phyloP scores from a whole-genome alignment of 2,797 vertebrate genomes.

The Muraenolepis orangiensis region DNA sequence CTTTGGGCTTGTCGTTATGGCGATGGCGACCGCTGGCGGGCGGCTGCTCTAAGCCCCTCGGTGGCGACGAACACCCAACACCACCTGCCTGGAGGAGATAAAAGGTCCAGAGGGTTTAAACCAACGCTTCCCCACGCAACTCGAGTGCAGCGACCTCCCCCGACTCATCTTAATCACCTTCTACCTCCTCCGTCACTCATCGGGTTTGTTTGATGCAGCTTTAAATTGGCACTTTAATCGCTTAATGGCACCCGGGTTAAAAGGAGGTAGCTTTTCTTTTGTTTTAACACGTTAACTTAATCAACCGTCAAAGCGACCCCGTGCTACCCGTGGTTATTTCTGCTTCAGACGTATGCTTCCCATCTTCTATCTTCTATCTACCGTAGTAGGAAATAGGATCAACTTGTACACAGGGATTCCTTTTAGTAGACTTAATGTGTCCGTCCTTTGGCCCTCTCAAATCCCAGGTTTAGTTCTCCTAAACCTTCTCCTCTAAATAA shows the following conservation, averaged over 20 bases:
- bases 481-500: background rate
- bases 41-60: background rate
- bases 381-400: background rate
- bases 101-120: background rate
- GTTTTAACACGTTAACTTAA: background rate
- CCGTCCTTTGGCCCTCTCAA: background rate
- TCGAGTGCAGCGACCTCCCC: background rate
- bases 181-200: background rate
- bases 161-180: background rate
- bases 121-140: background rate
- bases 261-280: background rate
- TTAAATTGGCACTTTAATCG: no score
- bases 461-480: background rate
- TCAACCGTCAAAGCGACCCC: background rate
- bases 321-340: background rate
- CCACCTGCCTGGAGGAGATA: background rate
- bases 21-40: background rate
- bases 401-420: background rate
- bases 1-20: constrained; percentile 12
- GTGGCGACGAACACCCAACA: background rate
- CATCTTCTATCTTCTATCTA: background rate
- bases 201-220: no score
- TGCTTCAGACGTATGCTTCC: background rate
- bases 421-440: background rate
- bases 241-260: background rate